phyloP scores from a whole-genome alignment of 2,888 invertebrate species.

The Heliconius erato region DNA sequence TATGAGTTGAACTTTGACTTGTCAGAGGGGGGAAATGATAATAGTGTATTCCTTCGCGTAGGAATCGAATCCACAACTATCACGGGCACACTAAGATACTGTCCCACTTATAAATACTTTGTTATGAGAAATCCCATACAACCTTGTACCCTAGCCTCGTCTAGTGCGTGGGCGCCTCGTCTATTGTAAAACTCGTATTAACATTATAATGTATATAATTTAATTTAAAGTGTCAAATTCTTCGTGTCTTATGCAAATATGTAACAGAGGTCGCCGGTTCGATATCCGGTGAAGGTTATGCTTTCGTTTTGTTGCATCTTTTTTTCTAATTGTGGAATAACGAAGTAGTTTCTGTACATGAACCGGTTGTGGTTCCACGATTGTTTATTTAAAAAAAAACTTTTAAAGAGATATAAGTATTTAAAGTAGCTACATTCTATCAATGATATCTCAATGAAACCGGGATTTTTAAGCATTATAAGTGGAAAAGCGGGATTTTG shows the following conservation, averaged over 20 bases:
- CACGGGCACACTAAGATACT: background rate
- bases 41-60: no score
- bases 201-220: constrained; percentile 29
- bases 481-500: no score
- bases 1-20: no score
- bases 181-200: constrained; percentile 6
- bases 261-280: constrained; percentile 11
- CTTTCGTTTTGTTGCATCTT: constrained; percentile 1
- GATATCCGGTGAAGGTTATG: constrained; percentile 5
- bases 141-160: constrained; percentile 25
- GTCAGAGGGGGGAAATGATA: no score
- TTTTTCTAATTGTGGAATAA: background rate
- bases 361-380: no score
- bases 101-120: background rate
- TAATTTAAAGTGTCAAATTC: constrained; percentile 26
- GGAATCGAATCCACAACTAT: background rate
- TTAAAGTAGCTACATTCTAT: no score
- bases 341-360: no score
- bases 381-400: no score
- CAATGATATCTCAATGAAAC: no score
- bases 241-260: constrained; percentile 20
- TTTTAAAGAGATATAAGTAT: no score
- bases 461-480: no score
- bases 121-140: background rate
- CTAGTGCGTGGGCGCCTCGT: constrained; percentile 8